These are phyloP conservation scores for Saguinus imperator DNA, from an alignment of 2,113 vertebrate genomes.

Conservation along the genomic window DNA sequence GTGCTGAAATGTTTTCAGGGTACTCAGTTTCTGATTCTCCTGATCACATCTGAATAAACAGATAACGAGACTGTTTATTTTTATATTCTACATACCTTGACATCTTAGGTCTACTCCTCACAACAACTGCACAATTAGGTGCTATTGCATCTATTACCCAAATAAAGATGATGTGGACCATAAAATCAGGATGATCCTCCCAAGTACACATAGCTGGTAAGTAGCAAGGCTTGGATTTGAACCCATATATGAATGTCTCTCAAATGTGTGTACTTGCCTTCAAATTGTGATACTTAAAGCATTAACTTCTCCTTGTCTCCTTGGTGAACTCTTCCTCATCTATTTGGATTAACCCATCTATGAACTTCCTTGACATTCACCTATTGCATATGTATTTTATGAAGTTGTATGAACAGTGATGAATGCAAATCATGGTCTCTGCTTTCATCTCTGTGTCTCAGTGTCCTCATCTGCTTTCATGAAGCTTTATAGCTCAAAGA, in stretches of 20 bases:
- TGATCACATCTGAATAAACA: neutral
- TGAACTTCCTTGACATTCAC: neutral
- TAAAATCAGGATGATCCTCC: neutral
- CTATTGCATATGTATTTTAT: neutral
- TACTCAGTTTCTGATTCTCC: neutral
- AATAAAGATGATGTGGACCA: neutral
- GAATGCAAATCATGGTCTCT: neutral
- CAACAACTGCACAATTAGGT: no score
- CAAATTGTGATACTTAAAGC: neutral
- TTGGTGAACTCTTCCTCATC: neutral
- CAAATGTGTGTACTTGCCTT: neutral
- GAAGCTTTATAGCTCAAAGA: neutral
- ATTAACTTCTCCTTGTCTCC: neutral
- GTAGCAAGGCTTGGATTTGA: neutral
- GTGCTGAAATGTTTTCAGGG: neutral
- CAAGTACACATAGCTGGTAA: neutral
- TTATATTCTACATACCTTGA: neutral
- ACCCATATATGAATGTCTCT: neutral
- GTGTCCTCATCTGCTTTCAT: neutral
- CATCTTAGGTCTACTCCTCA: neutral
- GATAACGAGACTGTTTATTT: neutral
- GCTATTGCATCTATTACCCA: neutral
- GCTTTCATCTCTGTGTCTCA: neutral
- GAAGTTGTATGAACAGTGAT: neutral
- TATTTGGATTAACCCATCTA: neutral